phyloP scores from a whole-genome alignment of 2,888 invertebrate genomes.

The Orgyia antiqua region DNA sequence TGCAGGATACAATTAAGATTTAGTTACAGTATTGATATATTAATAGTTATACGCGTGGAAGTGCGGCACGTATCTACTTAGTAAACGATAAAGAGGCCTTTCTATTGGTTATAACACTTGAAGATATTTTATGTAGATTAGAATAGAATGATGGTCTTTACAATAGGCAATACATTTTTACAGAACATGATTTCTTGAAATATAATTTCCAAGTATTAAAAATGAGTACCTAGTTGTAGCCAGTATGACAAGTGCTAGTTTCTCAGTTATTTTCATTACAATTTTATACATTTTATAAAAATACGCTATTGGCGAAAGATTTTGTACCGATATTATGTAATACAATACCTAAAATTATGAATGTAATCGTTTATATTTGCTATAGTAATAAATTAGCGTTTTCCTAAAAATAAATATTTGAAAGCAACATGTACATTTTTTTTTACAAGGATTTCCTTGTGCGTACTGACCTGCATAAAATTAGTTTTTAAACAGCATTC shows the following conservation, averaged over 20 bases:
- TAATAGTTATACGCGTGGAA: too few species aligned
- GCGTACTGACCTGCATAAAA: too few species aligned
- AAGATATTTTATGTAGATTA: slow-evolving; percentile 25
- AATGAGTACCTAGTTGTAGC: slow-evolving; percentile 24
- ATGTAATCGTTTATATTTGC: slow-evolving; percentile 66
- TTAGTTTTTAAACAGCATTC: too few species aligned
- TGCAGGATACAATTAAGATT: neutral
- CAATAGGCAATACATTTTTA: slow-evolving; percentile 23
- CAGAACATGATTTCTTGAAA: slow-evolving; percentile 17
- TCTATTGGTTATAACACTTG: slow-evolving; percentile 23
- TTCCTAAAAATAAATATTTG: slow-evolving; percentile 48
- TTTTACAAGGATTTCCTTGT: too few species aligned
- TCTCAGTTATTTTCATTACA: slow-evolving; percentile 43
- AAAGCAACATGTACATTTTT: slow-evolving; percentile 11
- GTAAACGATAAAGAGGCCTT: slow-evolving; percentile 28
- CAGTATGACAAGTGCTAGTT: slow-evolving; percentile 37
- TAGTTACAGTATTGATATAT: too few species aligned
- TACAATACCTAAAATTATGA: slow-evolving; percentile 51
- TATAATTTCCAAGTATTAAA: slow-evolving; percentile 20
- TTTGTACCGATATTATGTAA: slow-evolving; percentile 58
- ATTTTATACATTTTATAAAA: slow-evolving; percentile 72
- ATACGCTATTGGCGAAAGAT: slow-evolving; percentile 59
- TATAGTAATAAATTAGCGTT: slow-evolving; percentile 57
- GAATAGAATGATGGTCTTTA: slow-evolving; percentile 31
- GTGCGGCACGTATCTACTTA: slow-evolving; percentile 25